phyloP scores from a whole-genome alignment of 2,888 invertebrate genomes.

The Mythimna vitellina region DNA sequence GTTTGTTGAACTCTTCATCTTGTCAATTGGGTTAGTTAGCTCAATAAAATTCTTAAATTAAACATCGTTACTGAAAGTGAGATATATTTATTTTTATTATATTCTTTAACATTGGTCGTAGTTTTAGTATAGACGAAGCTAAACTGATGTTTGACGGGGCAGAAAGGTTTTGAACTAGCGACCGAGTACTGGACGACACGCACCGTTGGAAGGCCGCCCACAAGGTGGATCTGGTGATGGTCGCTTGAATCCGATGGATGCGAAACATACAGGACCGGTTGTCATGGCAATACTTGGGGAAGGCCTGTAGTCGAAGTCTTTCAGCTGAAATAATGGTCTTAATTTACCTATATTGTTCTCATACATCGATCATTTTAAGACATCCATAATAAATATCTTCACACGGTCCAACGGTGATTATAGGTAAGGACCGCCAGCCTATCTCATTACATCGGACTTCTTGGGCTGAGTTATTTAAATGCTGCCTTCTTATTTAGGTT shows the following conservation, averaged over 20 bases:
- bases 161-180: no score
- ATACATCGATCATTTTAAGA: conserved; percentile 25
- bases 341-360: conserved; percentile 21
- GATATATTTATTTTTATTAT: neutral
- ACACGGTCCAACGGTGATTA: conserved; percentile 54
- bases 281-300: no score
- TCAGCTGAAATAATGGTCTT: neutral
- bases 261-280: no score
- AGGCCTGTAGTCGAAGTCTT: no score
- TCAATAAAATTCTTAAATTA: neutral
- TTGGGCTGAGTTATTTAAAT: conserved; percentile 62
- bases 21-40: conserved; percentile 5
- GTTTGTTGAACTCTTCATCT: conserved; percentile 27
- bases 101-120: no score
- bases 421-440: conserved; percentile 43
- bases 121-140: no score
- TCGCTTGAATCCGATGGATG: no score
- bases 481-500: conserved; percentile 65
- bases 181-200: no score
- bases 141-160: no score
- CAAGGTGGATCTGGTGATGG: no score
- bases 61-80: neutral
- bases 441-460: conserved; percentile 60
- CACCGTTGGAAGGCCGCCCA: no score
- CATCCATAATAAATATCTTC: conserved; percentile 48